Evolutionary conservation across 2,113 vertebrate genomes (phyloP), one percentile per base, ranked within the genome.

Genomic region (Noctilio leporinus): DNA sequence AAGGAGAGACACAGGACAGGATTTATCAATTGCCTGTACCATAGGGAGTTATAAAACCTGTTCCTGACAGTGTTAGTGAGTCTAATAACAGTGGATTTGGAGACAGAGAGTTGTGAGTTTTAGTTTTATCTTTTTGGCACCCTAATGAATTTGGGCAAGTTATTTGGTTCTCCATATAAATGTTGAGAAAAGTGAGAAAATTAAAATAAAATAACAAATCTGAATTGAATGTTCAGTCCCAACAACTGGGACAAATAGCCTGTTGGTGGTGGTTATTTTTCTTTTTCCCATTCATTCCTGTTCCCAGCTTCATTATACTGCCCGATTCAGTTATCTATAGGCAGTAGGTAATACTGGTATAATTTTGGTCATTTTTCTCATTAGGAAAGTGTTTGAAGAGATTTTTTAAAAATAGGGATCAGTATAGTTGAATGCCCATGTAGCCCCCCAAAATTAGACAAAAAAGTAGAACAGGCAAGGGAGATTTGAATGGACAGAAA

Each of bases 381-480:
- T 49, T 69, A 57, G 49, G 33, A 93, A 93, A 93, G 35, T 86
- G 45, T 85, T 85, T 84, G 43, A 95, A 97, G 22, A 53, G 22
- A 53, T 76, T 88, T 94, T 78, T 24, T 1, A 45, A 72, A 95
- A 78, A 45, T 72, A 88, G 7, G 4, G 80, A 43, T 22, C 30
- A 78, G 12, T 24, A 35, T 95, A 73, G 49, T 88, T 87, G 47
- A 89, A 40, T 83, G 40, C 6, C 88, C 45, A 16, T 70, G 45
- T 12, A 47, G 30, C 26, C 38, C 7, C 28, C 6, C 28, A 49
- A 24, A 91, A 70, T 82, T 80, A 89, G n/a, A n/a, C 38, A 43
- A 84, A 75, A 75, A 94, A 8, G 0, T 35, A 51, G 91, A 28
- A 77, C 17, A 70, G 43, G 1, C 16, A n/a, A 86, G 26, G 75